Conservation (phyloP, 2,113 vertebrate species). For the Campylorhamphus procurvoides region DNA sequence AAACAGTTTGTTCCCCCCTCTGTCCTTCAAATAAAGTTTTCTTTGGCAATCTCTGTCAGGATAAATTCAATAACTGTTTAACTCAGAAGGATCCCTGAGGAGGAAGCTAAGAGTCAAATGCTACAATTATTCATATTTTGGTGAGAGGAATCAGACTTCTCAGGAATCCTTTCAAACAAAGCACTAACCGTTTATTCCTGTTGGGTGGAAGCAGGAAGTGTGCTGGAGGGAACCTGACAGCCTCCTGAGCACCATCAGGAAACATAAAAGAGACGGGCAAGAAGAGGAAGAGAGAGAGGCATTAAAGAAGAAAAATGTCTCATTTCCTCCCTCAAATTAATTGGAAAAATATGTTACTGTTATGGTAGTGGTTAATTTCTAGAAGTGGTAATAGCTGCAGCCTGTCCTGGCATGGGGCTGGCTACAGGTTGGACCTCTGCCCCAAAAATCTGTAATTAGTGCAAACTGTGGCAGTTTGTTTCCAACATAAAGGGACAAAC, state of each 20-base stretch:
- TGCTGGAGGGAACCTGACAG: not conserved
- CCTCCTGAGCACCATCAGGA: slow-evolving; percentile 48
- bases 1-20: slow-evolving; percentile 42
- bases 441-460: not conserved
- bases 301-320: slow-evolving; percentile 67
- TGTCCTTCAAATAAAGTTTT: slow-evolving; percentile 64
- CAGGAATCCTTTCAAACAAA: slow-evolving; percentile 47
- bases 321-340: slow-evolving; percentile 47
- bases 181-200: slow-evolving; percentile 18
- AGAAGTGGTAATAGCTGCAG: slow-evolving; percentile 39
- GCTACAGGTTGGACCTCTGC: not conserved
- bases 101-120: slow-evolving; percentile 52
- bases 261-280: slow-evolving; percentile 48
- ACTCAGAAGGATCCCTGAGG: slow-evolving; percentile 50
- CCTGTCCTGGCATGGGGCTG: not conserved
- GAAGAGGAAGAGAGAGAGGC: slow-evolving; percentile 51
- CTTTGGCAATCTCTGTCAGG: slow-evolving; percentile 52
- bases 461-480: not conserved
- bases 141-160: slow-evolving; percentile 36
- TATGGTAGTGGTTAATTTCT: slow-evolving; percentile 43
- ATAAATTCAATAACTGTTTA: slow-evolving; percentile 64
- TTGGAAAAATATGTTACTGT: slow-evolving; percentile 62
- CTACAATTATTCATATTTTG: slow-evolving; percentile 59
- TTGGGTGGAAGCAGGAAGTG: slow-evolving; percentile 38
- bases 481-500: not conserved